Evolutionary conservation across 2,888 invertebrate species (phyloP), one percentile per base, ranked within the genome.

Genomic region (Eupeodes luniger): DNA sequence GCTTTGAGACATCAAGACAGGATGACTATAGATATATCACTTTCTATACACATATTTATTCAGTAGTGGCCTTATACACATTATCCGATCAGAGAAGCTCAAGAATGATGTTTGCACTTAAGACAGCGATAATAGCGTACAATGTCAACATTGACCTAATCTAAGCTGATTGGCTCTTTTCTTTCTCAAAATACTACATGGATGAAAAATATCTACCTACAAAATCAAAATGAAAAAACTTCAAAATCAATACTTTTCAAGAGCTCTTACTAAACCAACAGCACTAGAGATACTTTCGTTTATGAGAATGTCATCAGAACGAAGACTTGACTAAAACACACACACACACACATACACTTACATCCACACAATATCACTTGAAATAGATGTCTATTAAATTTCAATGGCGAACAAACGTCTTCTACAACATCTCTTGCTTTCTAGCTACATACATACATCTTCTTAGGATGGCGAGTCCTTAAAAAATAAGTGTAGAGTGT

Each of bases 91-190:
- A 77, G 57, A 51, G 80, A 62, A 51, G 80, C 80, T 84, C 53
- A 80, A 84, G 76, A 75, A 67, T 77, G 67, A 67, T 81, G 72
- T 80, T 83, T 83, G 67, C 70, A 64, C 40, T 70, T 51, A 70
- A 40, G 75, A 49, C 53, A 72, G 62, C 62, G 84, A 84, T 87
- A 84, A 84, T 69, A 81, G 70, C 77, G 11, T 16, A 57, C 67
- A 67, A 59, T 74, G 80, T 80, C 80, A 87, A 87, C 80, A 87
- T 84, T 87, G 87, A 87, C 87, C 87, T 81, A 77, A 87, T 87
- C 87, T 72, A 76, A 84, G 84, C 84, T 87, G 84, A 87, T 87
- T 87, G 84, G 79, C 74, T 69, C 57, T 69, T 66, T 69, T 70
- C 59, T 36, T 49, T 19, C 19, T 16, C 16, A 44, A 12, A 49